Conservation (phyloP, 2,888 invertebrate species). For the Hydrotaea cyrtoneurina region DNA sequence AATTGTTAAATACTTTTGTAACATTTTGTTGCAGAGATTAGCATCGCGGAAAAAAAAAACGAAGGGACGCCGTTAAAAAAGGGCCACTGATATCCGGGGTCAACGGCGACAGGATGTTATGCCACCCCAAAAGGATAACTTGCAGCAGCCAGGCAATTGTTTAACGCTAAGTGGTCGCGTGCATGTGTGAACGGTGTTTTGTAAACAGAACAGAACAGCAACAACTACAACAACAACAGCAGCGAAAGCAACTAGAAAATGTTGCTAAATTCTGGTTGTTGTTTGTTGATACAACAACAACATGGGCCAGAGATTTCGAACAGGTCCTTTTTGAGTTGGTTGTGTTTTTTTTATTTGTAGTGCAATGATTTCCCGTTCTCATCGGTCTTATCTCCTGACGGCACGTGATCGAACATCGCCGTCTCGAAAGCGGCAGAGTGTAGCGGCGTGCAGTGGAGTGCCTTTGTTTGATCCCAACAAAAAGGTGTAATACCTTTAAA, state of each 20-base stretch:
- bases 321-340: slow-evolving; percentile 61
- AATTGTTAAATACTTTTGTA: slow-evolving; percentile 80
- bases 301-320: neutral
- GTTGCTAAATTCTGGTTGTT: neutral
- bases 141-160: slow-evolving; percentile 33
- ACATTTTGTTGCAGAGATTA: slow-evolving; percentile 79
- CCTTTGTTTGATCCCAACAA: slow-evolving; percentile 56
- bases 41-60: slow-evolving; percentile 73
- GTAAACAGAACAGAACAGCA: slow-evolving; percentile 63
- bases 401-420: slow-evolving; percentile 27
- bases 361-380: neutral
- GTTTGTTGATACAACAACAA: slow-evolving; percentile 28
- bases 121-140: slow-evolving; percentile 41
- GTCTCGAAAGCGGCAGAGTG: neutral
- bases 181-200: slow-evolving; percentile 61
- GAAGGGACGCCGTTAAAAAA: slow-evolving; percentile 26
- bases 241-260: slow-evolving; percentile 5
- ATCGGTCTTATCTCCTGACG: slow-evolving; percentile 24
- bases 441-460: slow-evolving; percentile 20
- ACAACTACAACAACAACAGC: too few relatives aligned
- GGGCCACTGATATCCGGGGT: neutral
- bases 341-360: neutral
- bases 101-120: neutral
- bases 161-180: slow-evolving; percentile 62
- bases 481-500: slow-evolving; percentile 67